Evolutionary conservation across 2,888 invertebrate genomes (phyloP).

Genomic region (Tetragonula carbonaria): DNA sequence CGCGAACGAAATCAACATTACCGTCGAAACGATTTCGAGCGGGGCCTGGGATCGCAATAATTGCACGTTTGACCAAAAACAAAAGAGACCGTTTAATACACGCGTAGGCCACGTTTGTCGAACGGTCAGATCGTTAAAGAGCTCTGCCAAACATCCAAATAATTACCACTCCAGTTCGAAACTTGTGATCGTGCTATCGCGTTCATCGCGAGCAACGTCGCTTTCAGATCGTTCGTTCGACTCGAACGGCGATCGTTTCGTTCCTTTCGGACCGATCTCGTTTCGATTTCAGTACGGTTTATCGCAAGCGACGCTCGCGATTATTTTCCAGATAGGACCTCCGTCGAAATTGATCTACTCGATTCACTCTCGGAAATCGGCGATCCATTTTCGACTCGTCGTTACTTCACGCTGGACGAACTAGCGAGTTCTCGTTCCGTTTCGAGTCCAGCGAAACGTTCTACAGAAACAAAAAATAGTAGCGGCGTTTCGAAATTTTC

Average conservation of each 20-base stretch:
- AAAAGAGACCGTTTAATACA: not conserved
- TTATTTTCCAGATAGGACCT: not conserved
- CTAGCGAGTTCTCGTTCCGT: too few species aligned
- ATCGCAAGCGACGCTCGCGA: not conserved
- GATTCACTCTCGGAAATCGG: not conserved
- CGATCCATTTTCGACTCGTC: not conserved
- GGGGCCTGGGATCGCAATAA: not conserved
- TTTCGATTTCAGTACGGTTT: not conserved
- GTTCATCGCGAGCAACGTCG: not conserved
- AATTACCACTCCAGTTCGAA: not conserved
- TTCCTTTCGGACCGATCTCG: too few species aligned
- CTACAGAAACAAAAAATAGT: not conserved
- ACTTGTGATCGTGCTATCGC: not conserved
- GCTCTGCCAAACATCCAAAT: not conserved
- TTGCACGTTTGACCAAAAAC: constrained; percentile 1
- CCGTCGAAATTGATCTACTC: not conserved
- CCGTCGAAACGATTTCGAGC: not conserved
- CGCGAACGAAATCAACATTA: not conserved
- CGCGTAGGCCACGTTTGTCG: not conserved
- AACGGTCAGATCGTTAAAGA: not conserved
- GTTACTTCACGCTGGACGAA: not conserved
- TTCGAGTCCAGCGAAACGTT: not conserved
- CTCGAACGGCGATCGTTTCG: not conserved
- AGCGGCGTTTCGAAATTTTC: constrained; percentile 11
- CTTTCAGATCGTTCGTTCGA: not conserved